These are phyloP conservation scores for Cryptotermes secundus DNA, from an alignment of 1,140 invertebrate species.

Conservation along the genomic window DNA sequence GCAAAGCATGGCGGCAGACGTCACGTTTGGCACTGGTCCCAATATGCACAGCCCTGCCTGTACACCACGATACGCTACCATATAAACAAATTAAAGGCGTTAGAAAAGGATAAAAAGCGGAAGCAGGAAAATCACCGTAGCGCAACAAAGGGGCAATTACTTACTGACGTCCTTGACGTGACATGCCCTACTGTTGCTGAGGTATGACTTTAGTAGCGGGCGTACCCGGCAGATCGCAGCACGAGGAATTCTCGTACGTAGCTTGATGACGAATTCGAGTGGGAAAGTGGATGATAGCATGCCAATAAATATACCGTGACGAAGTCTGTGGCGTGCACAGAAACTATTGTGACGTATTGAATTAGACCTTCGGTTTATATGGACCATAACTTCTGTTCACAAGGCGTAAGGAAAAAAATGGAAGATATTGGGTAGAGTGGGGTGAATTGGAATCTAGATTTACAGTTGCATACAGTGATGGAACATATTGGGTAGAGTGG, in stretches of 20 bases:
- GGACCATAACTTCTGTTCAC: not conserved
- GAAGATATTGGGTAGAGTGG: too few relatives aligned
- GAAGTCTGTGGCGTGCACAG: not conserved
- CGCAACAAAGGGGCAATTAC: not conserved
- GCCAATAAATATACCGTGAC: not conserved
- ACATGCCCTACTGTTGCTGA: not conserved
- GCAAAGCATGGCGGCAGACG: not conserved
- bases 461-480: too few relatives aligned
- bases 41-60: not conserved
- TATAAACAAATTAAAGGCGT: not conserved
- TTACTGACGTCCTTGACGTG: not conserved
- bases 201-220: not conserved
- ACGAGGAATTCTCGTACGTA: not conserved
- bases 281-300: not conserved
- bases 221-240: not conserved
- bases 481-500: too few relatives aligned
- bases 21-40: not conserved
- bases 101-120: not conserved
- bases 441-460: too few relatives aligned
- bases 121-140: not conserved
- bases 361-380: not conserved
- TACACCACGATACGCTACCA: not conserved
- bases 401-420: too few relatives aligned
- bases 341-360: not conserved
- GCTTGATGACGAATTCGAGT: not conserved